Base-by-base conservation (phyloP, 2,888 invertebrate genomes). In the Cactoblastis cactorum region DNA sequence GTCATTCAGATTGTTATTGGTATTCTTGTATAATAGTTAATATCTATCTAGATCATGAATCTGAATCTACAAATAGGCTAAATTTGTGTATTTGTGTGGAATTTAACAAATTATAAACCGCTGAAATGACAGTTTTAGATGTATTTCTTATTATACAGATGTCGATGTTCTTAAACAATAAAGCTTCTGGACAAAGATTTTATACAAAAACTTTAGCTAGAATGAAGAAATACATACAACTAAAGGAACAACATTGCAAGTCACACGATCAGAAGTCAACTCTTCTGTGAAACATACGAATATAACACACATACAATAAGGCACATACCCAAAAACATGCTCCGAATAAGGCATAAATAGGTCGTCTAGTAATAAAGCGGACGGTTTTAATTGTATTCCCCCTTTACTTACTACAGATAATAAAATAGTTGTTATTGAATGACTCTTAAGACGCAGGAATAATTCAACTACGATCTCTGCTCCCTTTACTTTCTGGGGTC, bases 401-500 rank as follows among this genome's bases (percentile, higher is more conserved):
- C 54, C 9, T 39, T 50, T 47, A 57, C 57, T 12, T 15, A 35
- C 19, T 47, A 32, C 51, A n/a, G n/a, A n/a, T n/a, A n/a, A n/a
- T n/a, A n/a, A n/a, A n/a, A n/a, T n/a, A n/a, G n/a, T n/a, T n/a
- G n/a, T n/a, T n/a, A n/a, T n/a, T 49, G 51, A 56, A 59, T 58
- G 43, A 37, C 45, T 49, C 53, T 47, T 43, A 49, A 59, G 56
- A 56, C 54, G 57, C 56, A 61, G 58, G 55, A 59, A 65, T 67
- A 65, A 69, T 64, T 67, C 61, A 55, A 69, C 67, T 67, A 67
- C 53, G 53, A 46, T 49, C 50, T 24, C 28, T 50, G 24, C 67
- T 22, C 68, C 63, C 56, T 62, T 71, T 69, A 59, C 55, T 62
- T 64, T 65, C 57, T 66, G 55, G 54, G 58, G 54, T 62, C n/a